Evolutionary conservation across 2,113 vertebrate genomes (phyloP).

Genomic region (Platysteira castanea): DNA sequence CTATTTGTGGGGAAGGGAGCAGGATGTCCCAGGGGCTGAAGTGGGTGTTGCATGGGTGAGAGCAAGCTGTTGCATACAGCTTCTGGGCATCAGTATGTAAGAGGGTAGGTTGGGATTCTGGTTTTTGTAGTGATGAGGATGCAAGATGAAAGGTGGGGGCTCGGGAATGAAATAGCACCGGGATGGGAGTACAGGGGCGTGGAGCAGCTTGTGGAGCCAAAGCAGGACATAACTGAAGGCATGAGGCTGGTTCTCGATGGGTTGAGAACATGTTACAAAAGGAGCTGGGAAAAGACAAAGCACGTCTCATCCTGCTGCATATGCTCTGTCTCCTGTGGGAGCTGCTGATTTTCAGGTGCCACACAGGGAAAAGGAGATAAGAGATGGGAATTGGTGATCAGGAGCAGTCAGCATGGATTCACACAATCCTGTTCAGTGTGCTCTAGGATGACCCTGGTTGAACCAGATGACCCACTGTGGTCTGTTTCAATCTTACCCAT

Average conservation of each 20-base stretch:
- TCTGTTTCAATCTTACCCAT: not conserved
- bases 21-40: not conserved
- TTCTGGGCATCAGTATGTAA: not conserved
- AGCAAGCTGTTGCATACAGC: not conserved
- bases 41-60: not conserved
- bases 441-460: not conserved
- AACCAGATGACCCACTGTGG: not conserved
- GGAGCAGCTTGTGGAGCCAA: not conserved
- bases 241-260: not conserved
- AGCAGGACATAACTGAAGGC: not conserved
- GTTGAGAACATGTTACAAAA: not conserved
- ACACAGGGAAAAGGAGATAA: not conserved
- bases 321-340: not conserved
- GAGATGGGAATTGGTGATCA: not conserved
- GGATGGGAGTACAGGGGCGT: not conserved
- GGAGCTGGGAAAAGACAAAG: not conserved
- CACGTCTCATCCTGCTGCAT: not conserved
- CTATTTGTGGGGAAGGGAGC: not conserved
- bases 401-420: not conserved
- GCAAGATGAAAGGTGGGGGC: not conserved
- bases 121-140: not conserved
- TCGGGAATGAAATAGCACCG: fast-evolving
- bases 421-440: not conserved
- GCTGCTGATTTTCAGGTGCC: not conserved
- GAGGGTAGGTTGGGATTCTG: not conserved